These are phyloP conservation scores for Pipistrellus kuhlii DNA, from an alignment of 2,797 vertebrate species.

Conservation along the genomic window DNA sequence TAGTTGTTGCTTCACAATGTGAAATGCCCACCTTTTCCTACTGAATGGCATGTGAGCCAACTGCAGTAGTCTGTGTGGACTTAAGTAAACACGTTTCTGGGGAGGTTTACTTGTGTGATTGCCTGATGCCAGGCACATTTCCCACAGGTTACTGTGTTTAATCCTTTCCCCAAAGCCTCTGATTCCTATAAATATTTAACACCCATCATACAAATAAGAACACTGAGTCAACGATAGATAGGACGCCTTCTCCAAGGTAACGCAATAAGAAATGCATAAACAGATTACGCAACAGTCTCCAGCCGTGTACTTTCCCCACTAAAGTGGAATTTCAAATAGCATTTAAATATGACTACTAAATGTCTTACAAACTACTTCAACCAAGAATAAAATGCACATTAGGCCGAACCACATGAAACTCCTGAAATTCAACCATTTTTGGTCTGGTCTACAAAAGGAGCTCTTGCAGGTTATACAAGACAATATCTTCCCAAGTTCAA, in stretches of 20 bases:
- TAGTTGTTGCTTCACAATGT: not conserved
- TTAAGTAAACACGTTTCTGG: not conserved
- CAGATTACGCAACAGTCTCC: not conserved
- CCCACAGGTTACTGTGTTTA: not conserved
- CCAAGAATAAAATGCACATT: not conserved
- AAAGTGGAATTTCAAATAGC: not conserved
- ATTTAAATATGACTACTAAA: not conserved
- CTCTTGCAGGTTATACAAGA: not conserved
- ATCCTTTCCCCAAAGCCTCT: not conserved
- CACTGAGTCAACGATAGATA: not conserved
- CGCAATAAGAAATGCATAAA: not conserved
- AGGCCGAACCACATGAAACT: not conserved
- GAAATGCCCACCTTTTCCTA: not conserved
- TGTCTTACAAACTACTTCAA: not conserved
- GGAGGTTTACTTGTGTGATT: not conserved
- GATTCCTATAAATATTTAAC: not conserved
- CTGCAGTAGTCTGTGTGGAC: not conserved
- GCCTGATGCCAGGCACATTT: not conserved
- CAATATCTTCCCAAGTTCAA: not conserved
- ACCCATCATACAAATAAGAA: not conserved
- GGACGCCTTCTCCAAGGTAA: not conserved
- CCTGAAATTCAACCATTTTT: not conserved
- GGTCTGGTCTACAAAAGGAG: not conserved
- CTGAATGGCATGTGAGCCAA: not conserved
- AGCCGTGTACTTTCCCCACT: not conserved